Conservation (phyloP, 2,113 vertebrate species). For the Syngnathus typhle region DNA sequence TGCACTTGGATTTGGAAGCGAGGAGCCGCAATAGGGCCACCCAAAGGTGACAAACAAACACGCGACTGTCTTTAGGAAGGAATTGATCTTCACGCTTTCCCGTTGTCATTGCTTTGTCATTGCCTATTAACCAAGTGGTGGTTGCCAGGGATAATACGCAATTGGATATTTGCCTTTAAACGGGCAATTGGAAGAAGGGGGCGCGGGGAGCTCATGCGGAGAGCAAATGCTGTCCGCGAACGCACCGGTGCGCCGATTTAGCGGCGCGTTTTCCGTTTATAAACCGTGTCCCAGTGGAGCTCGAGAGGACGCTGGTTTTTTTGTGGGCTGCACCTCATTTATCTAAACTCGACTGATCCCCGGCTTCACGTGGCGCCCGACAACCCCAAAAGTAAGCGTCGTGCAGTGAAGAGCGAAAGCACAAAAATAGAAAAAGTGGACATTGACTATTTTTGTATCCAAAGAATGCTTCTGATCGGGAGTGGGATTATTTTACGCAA, state of each 20-base stretch:
- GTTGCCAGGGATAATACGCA: slow-evolving; percentile 4
- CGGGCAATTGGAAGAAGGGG: slow-evolving; percentile 22
- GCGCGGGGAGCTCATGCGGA: slow-evolving; percentile 37
- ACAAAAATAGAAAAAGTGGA: slow-evolving; percentile 46
- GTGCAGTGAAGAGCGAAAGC: slow-evolving; percentile 4
- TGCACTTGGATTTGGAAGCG: slow-evolving; percentile 9
- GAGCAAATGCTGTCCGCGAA: slow-evolving; percentile 34
- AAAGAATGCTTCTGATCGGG: slow-evolving; percentile 3
- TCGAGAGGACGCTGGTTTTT: slow-evolving; percentile 19
- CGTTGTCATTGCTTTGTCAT: background rate
- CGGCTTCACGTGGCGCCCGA: slow-evolving; percentile 13
- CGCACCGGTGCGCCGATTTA: slow-evolving; percentile 44
- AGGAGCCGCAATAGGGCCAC: background rate
- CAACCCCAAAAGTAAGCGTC: slow-evolving; percentile 18
- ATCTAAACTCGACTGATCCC: slow-evolving; percentile 37
- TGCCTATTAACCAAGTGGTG: background rate
- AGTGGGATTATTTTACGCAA: slow-evolving; percentile 45
- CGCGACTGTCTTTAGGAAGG: background rate
- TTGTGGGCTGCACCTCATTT: slow-evolving; percentile 31
- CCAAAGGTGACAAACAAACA: background rate
- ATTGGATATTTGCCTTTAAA: slow-evolving; percentile 14
- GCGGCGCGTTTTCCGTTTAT: slow-evolving; percentile 33
- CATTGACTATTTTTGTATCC: slow-evolving; percentile 30
- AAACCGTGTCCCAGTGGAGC: slow-evolving; percentile 25
- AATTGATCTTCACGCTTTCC: background rate